phyloP scores from a whole-genome alignment of 2,797 vertebrate species.

The Distichodus sexfasciatus region DNA sequence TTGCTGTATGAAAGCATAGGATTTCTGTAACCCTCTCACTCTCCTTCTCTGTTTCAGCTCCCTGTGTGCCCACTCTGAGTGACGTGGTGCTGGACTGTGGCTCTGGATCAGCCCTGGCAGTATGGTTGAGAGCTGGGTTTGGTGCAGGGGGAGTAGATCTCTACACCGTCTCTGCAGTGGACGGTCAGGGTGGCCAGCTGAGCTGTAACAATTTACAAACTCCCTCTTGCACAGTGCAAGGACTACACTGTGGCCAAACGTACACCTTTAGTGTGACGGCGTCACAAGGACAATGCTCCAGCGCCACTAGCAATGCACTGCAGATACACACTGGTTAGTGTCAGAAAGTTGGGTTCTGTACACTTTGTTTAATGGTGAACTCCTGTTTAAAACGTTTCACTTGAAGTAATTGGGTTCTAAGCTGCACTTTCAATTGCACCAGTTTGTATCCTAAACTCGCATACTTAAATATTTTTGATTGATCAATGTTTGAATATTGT shows the following conservation, averaged over 20 bases:
- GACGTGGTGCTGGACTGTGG: conserved; percentile 37
- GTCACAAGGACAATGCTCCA: conserved; percentile 33
- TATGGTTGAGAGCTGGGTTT: conserved; percentile 30
- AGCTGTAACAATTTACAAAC: conserved; percentile 20
- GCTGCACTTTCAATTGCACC: too few species aligned
- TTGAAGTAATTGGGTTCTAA: too few species aligned
- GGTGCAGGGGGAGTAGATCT: conserved; percentile 5
- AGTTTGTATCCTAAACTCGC: too few species aligned
- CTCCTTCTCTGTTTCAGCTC: conserved; percentile 15
- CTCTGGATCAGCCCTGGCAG: conserved; percentile 28
- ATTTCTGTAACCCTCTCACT: background rate
- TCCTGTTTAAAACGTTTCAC: too few species aligned
- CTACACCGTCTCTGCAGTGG: conserved; percentile 34
- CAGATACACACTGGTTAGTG: conserved; percentile 43
- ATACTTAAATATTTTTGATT: too few species aligned
- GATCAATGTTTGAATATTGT: too few species aligned
- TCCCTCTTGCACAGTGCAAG: conserved; percentile 26
- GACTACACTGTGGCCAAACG: conserved; percentile 42
- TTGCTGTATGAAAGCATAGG: background rate
- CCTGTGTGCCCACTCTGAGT: conserved; percentile 31
- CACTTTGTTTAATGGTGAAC: too few species aligned
- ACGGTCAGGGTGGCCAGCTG: conserved; percentile 1
- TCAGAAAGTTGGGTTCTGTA: background rate
- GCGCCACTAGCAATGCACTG: conserved; percentile 25
- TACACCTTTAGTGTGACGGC: conserved; percentile 39